Percentiles rank a stretch among this genome's conserved stretches.
Evolutionary conservation across 2,888 invertebrate species (phyloP).

Genomic region (Aelia acuminata): DNA sequence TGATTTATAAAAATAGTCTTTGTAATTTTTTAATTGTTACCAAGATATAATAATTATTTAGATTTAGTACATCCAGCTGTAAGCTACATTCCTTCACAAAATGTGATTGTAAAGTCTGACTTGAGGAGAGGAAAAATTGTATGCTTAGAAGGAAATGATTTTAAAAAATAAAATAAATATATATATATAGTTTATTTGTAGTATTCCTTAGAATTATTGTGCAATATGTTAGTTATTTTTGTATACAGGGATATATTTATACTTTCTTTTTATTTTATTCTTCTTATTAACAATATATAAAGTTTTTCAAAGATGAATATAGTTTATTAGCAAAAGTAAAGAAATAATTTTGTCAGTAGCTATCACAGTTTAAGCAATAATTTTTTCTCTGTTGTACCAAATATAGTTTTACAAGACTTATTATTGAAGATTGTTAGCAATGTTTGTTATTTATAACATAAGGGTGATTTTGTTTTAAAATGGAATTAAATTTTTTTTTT

Average conservation of each 20-base stretch:
- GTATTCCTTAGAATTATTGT: conserved; percentile 7
- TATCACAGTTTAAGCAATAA: conserved; percentile 16
- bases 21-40: conserved; percentile 41
- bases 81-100: conserved; percentile 45
- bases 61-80: conserved; percentile 30
- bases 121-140: conserved; percentile 21
- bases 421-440: conserved; percentile 2
- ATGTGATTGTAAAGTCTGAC: conserved; percentile 38
- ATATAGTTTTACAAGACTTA: conserved; percentile 46
- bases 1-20: not conserved
- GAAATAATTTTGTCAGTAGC: not conserved
- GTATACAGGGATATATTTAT: conserved; percentile 38
- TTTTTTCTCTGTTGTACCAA: conserved; percentile 46
- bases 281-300: not conserved
- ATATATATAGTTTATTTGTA: conserved; percentile 1
- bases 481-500: conserved; percentile 28
- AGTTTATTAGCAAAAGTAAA: not conserved
- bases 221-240: conserved; percentile 48
- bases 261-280: not conserved
- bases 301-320: not conserved
- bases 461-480: conserved; percentile 22
- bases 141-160: conserved; percentile 34
- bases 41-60: conserved; percentile 23
- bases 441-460: not conserved
- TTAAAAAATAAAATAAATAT: not conserved